Evolutionary conservation across 2,888 invertebrate genomes (phyloP).

Genomic region (Hyppa rectilinea): DNA sequence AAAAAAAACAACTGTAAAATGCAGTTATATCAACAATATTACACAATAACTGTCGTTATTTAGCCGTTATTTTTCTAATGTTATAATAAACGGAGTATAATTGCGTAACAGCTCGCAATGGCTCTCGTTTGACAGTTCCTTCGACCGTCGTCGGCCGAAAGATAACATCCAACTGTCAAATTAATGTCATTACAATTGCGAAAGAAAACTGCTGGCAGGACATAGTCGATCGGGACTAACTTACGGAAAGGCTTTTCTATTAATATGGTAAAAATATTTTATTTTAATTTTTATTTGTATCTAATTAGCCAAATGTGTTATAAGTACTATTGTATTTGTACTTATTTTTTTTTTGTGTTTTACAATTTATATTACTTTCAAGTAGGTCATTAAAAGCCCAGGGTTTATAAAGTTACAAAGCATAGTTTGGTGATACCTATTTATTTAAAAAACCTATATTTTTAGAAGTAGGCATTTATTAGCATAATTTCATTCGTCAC

Average conservation of each 20-base stretch:
- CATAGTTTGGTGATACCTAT: constrained; percentile 30
- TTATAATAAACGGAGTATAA: too few relatives aligned
- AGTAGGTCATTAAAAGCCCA: constrained; percentile 17
- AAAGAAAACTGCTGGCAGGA: not conserved
- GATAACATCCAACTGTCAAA: not conserved
- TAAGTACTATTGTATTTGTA: too few relatives aligned
- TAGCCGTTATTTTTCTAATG: too few relatives aligned
- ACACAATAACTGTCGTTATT: too few relatives aligned
- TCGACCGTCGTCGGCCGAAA: too few relatives aligned
- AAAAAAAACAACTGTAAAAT: too few relatives aligned
- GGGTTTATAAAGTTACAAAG: constrained; percentile 31
- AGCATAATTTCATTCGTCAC: constrained; percentile 30
- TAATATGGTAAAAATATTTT: constrained; percentile 6
- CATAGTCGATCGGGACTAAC: not conserved
- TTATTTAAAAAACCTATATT: constrained; percentile 26
- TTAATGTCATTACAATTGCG: not conserved
- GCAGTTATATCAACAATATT: too few relatives aligned
- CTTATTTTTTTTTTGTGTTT: not conserved
- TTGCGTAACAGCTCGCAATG: not conserved
- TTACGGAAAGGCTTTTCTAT: not conserved
- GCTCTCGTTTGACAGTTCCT: not conserved
- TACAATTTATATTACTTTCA: not conserved
- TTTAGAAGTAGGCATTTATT: constrained; percentile 52
- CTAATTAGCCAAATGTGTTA: not conserved
- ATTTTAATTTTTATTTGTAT: not conserved